phyloP scores from a whole-genome alignment of 2,888 invertebrate genomes.

The Hofmannophila pseudospretella region DNA sequence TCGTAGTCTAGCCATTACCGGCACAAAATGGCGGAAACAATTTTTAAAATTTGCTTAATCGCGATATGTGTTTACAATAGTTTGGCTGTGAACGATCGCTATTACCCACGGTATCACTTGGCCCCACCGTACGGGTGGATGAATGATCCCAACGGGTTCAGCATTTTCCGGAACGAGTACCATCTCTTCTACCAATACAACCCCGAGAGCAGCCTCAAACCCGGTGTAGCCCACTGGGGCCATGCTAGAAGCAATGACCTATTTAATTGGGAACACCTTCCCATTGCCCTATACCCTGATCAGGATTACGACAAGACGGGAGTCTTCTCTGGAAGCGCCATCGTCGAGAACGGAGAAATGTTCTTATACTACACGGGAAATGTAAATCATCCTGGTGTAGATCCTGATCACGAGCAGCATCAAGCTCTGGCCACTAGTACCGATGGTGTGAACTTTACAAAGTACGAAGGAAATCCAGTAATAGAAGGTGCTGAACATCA shows the following conservation, averaged over 20 bases:
- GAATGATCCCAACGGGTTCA: conserved; percentile 77
- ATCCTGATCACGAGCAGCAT: conserved; percentile 39
- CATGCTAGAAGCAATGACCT: conserved; percentile 66
- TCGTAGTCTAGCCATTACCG: conserved; percentile 1
- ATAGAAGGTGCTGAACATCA: conserved; percentile 40
- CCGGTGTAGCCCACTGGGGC: conserved; percentile 69
- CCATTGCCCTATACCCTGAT: conserved; percentile 66
- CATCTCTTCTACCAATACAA: conserved; percentile 74
- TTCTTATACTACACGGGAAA: conserved; percentile 60
- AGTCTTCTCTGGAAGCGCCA: conserved; percentile 69
- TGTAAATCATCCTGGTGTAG: conserved; percentile 34
- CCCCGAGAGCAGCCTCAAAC: conserved; percentile 44
- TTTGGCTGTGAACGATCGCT: conserved; percentile 27
- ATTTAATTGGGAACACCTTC: conserved; percentile 62
- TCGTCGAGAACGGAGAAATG: conserved; percentile 50
- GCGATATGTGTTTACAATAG: conserved; percentile 25
- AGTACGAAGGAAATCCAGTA: conserved; percentile 52
- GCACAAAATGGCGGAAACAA: conserved; percentile 16
- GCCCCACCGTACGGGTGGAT: conserved; percentile 65
- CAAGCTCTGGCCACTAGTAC: conserved; percentile 51
- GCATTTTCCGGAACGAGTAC: conserved; percentile 46
- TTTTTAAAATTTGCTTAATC: conserved; percentile 20
- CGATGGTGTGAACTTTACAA: conserved; percentile 49
- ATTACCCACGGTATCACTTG: conserved; percentile 50
- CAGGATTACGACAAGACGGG: conserved; percentile 48